Evolutionary conservation across 1,140 invertebrate genomes (phyloP).

Genomic region (Drosophila azteca): DNA sequence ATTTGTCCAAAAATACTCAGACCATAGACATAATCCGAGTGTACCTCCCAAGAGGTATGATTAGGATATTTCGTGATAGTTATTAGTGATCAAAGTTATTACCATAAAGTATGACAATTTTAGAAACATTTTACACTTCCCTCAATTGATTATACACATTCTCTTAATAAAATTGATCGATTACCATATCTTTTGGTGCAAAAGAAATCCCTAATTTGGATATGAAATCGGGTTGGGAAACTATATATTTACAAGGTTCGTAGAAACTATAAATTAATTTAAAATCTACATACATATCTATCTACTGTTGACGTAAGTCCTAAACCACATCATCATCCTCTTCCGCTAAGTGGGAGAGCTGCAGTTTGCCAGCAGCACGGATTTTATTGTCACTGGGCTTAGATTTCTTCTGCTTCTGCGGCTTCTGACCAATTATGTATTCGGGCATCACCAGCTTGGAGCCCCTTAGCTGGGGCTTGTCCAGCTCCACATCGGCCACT

Average conservation of each 20-base stretch:
- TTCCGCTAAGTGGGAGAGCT: slow-evolving; percentile 87
- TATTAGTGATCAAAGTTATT: too few relatives aligned
- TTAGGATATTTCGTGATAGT: too few relatives aligned
- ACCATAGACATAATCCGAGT: neutral
- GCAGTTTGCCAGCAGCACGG: slow-evolving; percentile 83
- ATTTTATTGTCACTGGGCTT: slow-evolving; percentile 63
- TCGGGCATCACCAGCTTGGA: slow-evolving; percentile 91
- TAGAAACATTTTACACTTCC: too few relatives aligned
- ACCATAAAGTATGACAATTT: too few relatives aligned
- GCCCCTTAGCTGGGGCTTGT: slow-evolving; percentile 86
- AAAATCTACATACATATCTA: neutral
- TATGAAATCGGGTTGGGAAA: too few relatives aligned
- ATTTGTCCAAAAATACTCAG: slow-evolving; percentile 24
- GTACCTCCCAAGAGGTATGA: too few relatives aligned
- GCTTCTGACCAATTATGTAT: slow-evolving; percentile 90
- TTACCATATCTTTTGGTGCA: too few relatives aligned
- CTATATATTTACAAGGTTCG: too few relatives aligned
- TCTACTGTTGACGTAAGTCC: neutral
- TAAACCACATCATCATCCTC: slow-evolving; percentile 71
- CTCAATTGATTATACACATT: too few relatives aligned
- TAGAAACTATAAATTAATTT: neutral
- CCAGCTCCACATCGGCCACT: slow-evolving; percentile 63
- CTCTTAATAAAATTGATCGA: too few relatives aligned
- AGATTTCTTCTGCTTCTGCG: slow-evolving; percentile 74
- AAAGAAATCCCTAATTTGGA: too few relatives aligned